Conservation (phyloP, 2,888 invertebrate genomes). For the Pachycephus smyrnensis region DNA sequence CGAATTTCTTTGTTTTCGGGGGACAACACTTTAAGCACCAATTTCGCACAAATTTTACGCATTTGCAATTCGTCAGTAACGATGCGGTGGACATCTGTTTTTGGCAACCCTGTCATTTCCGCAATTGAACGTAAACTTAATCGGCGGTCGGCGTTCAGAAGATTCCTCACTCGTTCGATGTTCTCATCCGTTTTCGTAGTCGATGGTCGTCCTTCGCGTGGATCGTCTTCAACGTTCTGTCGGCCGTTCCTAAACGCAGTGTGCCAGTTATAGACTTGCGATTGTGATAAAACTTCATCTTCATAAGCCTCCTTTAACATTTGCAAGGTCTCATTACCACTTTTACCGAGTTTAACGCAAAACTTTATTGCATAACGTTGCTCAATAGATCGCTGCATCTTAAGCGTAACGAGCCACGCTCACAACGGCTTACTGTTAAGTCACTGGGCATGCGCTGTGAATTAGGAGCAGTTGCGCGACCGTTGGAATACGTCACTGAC, state of each 20-base stretch:
- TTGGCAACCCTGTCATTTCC: constrained; percentile 4
- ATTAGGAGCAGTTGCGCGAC: too few relatives aligned
- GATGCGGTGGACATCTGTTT: constrained; percentile 10
- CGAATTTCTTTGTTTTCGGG: constrained; percentile 28
- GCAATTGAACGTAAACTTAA: constrained; percentile 8
- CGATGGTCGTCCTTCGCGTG: not conserved
- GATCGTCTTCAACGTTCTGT: not conserved
- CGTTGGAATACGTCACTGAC: too few relatives aligned
- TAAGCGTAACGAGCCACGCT: too few relatives aligned
- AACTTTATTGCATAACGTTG: constrained; percentile 24
- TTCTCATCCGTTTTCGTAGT: not conserved
- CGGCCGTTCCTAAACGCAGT: constrained; percentile 18
- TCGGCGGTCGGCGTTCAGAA: constrained; percentile 12
- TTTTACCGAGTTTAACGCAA: constrained; percentile 26
- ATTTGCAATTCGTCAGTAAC: constrained; percentile 13
- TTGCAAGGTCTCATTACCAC: constrained; percentile 21
- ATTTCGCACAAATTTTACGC: constrained; percentile 5
- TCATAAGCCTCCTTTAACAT: constrained; percentile 27
- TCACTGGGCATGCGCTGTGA: too few relatives aligned
- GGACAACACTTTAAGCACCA: constrained; percentile 27
- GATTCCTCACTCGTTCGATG: not conserved
- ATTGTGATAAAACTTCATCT: constrained; percentile 22
- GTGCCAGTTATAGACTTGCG: constrained; percentile 27
- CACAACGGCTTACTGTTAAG: too few relatives aligned
- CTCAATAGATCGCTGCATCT: constrained; percentile 10